Conservation (phyloP, 1,140 invertebrate genomes). For the Cydia strobilella region DNA sequence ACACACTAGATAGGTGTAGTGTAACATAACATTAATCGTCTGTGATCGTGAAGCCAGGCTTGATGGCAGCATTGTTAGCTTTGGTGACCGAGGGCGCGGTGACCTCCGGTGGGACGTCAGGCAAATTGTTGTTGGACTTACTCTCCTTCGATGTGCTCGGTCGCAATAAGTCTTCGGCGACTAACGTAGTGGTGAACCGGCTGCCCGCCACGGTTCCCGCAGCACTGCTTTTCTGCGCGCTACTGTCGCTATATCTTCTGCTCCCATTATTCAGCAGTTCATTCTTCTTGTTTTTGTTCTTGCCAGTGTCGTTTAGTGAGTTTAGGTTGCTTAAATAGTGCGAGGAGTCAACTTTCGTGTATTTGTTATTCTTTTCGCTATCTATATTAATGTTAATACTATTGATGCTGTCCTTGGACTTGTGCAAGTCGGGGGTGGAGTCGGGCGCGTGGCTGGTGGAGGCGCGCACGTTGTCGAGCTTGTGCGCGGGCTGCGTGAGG, state of each 20-base stretch:
- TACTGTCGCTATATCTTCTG: slow-evolving; percentile 69
- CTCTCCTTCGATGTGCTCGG: slow-evolving; percentile 51
- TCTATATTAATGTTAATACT: slow-evolving; percentile 71
- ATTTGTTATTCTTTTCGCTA: slow-evolving; percentile 58
- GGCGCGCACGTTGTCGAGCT: slow-evolving; percentile 42
- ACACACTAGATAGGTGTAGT: neutral
- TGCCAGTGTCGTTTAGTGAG: slow-evolving; percentile 51
- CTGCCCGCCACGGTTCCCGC: slow-evolving; percentile 51
- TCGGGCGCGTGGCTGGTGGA: slow-evolving; percentile 47
- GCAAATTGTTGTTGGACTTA: slow-evolving; percentile 47
- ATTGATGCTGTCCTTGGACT: slow-evolving; percentile 67
- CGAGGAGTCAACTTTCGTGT: slow-evolving; percentile 51
- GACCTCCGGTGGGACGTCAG: slow-evolving; percentile 34
- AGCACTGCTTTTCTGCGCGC: slow-evolving; percentile 59
- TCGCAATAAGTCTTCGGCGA: slow-evolving; percentile 56
- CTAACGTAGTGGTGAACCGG: slow-evolving; percentile 69
- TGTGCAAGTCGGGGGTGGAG: slow-evolving; percentile 61
- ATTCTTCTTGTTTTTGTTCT: slow-evolving; percentile 52
- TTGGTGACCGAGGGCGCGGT: slow-evolving; percentile 47
- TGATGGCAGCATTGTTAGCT: slow-evolving; percentile 57
- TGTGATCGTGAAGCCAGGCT: slow-evolving; percentile 60
- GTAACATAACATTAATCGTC: slow-evolving; percentile 41
- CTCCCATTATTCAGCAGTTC: slow-evolving; percentile 63
- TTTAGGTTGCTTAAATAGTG: slow-evolving; percentile 53
- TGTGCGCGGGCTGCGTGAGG: slow-evolving; percentile 38